Percentiles rank a stretch among this genome's conserved stretches.
These are phyloP conservation scores for Cheiracanthium punctorium DNA, from an alignment of 2,888 invertebrate species.

Conservation along the genomic window DNA sequence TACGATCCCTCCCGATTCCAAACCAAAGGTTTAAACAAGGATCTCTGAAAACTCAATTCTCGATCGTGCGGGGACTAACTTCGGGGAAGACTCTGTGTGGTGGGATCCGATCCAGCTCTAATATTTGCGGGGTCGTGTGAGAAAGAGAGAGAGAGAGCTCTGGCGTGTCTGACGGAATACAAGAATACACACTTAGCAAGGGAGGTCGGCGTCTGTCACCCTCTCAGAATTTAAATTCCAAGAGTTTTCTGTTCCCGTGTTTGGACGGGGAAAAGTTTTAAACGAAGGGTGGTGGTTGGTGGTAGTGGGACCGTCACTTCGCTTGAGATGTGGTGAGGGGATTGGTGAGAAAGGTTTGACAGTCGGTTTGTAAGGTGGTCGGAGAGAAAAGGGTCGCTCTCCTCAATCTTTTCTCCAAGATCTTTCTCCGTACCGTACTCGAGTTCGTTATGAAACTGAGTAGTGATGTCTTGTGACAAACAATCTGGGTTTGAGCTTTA, in stretches of 20 bases:
- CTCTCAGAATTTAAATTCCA: constrained; percentile 55
- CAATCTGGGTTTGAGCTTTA: too few relatives aligned
- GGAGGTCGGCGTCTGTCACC: constrained; percentile 7
- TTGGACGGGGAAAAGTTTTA: constrained; percentile 38
- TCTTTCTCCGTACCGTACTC: too few relatives aligned
- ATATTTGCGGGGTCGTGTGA: too few relatives aligned
- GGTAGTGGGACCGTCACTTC: not conserved
- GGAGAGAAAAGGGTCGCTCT: too few relatives aligned
- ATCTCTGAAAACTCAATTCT: constrained; percentile 29
- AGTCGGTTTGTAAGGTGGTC: not conserved
- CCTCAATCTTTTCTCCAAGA: too few relatives aligned
- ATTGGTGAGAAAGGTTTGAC: not conserved
- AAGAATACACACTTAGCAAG: constrained; percentile 47
- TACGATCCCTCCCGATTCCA: constrained; percentile 13
- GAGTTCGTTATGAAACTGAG: too few relatives aligned
- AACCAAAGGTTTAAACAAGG: constrained; percentile 53
- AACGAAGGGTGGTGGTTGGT: constrained; percentile 11
- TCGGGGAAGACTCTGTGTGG: constrained; percentile 21
- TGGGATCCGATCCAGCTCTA: constrained; percentile 26
- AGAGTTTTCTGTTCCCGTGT: not conserved
- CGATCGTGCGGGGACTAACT: too few relatives aligned
- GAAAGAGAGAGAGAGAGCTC: too few relatives aligned
- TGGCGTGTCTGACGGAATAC: too few relatives aligned
- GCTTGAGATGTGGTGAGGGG: not conserved
- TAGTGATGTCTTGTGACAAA: too few relatives aligned